Percentiles rank a stretch among this genome's conserved stretches.
These are phyloP conservation scores for Trissolcus brochymenae DNA, from an alignment of 2,888 invertebrate species.

Conservation along the genomic window DNA sequence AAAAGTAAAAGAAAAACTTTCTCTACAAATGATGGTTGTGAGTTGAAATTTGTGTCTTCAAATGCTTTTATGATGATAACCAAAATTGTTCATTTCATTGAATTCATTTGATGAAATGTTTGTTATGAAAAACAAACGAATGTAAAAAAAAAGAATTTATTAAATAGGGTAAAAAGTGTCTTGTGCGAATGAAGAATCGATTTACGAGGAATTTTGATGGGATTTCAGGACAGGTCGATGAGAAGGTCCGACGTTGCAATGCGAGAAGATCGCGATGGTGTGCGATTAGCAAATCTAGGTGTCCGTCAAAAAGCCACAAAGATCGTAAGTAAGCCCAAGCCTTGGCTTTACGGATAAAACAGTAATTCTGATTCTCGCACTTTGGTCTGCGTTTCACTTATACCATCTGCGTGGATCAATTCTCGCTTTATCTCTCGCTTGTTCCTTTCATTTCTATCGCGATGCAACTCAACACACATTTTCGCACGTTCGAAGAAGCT, in stretches of 20 bases:
- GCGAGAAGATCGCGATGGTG: constrained; percentile 68
- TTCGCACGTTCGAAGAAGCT: constrained; percentile 20
- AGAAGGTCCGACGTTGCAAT: constrained; percentile 65
- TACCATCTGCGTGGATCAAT: constrained; percentile 14
- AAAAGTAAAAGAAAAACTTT: neutral
- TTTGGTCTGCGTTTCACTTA: constrained; percentile 40
- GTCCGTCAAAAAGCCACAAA: constrained; percentile 69
- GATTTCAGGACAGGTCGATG: constrained; percentile 71
- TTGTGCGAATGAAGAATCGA: constrained; percentile 34
- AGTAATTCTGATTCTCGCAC: constrained; percentile 38
- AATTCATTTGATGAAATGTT: no score
- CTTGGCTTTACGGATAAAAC: constrained; percentile 39
- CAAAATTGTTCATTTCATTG: no score
- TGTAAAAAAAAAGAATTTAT: no score
- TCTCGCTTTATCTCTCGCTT: constrained; percentile 39
- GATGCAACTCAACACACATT: constrained; percentile 20
- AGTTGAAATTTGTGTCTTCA: no score
- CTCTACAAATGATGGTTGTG: no score
- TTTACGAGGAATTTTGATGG: constrained; percentile 65
- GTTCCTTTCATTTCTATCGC: constrained; percentile 34
- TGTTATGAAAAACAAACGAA: no score
- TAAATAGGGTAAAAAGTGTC: constrained; percentile 8
- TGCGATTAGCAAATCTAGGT: constrained; percentile 72
- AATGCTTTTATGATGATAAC: no score
- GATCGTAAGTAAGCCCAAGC: constrained; percentile 69